These are phyloP conservation scores for Mormyrops attenuatus DNA, from an alignment of 2,797 vertebrate species.

Conservation along the genomic window DNA sequence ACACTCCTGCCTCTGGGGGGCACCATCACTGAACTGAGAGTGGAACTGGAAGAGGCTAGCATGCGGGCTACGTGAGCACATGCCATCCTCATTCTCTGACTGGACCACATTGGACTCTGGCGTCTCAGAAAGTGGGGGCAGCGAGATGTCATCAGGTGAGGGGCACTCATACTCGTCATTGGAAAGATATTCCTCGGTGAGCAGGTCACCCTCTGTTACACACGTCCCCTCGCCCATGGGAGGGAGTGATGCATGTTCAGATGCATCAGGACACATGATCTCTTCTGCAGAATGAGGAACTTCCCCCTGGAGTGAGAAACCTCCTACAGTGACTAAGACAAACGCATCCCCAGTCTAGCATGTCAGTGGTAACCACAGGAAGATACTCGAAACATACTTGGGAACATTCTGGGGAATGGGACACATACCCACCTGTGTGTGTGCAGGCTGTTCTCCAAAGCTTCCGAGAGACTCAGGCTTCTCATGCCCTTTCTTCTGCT, in stretches of 20 bases:
- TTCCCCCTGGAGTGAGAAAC: constrained; percentile 45
- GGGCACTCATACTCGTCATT: constrained; percentile 81
- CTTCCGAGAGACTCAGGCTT: constrained; percentile 24
- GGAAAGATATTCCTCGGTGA: constrained; percentile 64
- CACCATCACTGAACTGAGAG: constrained; percentile 40
- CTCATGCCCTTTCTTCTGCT: constrained; percentile 27
- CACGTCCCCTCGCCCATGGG: constrained; percentile 41
- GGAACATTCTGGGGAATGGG: not conserved
- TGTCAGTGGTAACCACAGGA: not conserved
- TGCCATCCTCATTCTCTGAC: constrained; percentile 70
- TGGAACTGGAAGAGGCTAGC: constrained; percentile 52
- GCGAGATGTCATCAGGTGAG: constrained; percentile 84
- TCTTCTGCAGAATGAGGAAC: constrained; percentile 43
- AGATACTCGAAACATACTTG: not conserved
- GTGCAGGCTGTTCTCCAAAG: constrained; percentile 16
- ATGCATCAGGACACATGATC: constrained; percentile 42
- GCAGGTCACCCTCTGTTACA: constrained; percentile 48
- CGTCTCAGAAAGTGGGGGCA: constrained; percentile 81
- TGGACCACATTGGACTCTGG: constrained; percentile 72
- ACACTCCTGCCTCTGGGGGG: constrained; percentile 43
- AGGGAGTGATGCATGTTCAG: constrained; percentile 45
- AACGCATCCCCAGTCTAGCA: not conserved
- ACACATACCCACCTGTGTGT: constrained; percentile 17
- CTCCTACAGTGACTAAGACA: not conserved
- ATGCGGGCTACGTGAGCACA: constrained; percentile 59